These are phyloP conservation scores for Tiliacea aurago DNA, from an alignment of 2,888 invertebrate genomes.

Conservation along the genomic window DNA sequence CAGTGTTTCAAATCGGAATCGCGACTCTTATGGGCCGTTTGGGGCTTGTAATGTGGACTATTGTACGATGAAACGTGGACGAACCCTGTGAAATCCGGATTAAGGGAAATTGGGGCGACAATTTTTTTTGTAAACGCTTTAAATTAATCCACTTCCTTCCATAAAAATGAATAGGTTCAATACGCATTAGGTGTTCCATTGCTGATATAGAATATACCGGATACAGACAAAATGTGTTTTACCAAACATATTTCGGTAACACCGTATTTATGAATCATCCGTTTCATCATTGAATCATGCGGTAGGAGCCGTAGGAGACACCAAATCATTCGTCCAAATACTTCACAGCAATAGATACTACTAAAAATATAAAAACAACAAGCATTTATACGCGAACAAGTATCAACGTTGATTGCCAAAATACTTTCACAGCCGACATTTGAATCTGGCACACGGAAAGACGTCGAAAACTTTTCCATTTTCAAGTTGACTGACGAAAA, in stretches of 20 bases:
- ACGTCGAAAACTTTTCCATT: conserved; percentile 42
- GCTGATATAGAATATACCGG: neutral
- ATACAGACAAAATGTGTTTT: neutral
- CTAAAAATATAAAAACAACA: conserved; percentile 3
- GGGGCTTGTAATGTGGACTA: conserved; percentile 42
- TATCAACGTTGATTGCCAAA: conserved; percentile 32
- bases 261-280: neutral
- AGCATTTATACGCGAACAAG: conserved; percentile 8
- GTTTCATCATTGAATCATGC: neutral
- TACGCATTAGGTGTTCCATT: neutral
- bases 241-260: neutral
- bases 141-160: neutral
- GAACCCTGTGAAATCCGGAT: conserved; percentile 6
- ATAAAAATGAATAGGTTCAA: neutral
- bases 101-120: conserved; percentile 9
- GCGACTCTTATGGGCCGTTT: conserved; percentile 43
- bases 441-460: conserved; percentile 27
- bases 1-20: conserved; percentile 55
- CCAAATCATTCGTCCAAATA: neutral
- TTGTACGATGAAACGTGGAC: conserved; percentile 39
- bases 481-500: conserved; percentile 37
- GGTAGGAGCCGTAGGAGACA: neutral
- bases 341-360: neutral
- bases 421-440: conserved; percentile 26
- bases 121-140: neutral